Evolutionary conservation across 2,888 invertebrate genomes (phyloP).

Genomic region (Allygus modestus): DNA sequence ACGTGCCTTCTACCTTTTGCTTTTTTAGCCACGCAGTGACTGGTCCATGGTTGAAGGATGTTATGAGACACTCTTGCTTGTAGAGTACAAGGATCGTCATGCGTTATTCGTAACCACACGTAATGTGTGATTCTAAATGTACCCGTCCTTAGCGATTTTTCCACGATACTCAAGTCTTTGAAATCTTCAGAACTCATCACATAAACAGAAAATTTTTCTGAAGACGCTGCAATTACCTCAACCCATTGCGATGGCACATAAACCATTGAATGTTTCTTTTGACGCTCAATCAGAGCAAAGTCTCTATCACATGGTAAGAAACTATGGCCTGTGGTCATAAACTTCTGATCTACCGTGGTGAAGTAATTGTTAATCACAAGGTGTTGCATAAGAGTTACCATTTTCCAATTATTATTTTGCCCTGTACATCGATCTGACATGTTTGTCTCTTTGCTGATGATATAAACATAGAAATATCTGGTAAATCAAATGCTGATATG

Average conservation of each 20-base stretch:
- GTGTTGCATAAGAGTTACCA: slow-evolving; percentile 62
- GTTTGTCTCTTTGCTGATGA: background rate
- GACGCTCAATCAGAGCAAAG: slow-evolving; percentile 63
- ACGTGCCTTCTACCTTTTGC: background rate
- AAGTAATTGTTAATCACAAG: slow-evolving; percentile 67
- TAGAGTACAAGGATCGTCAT: slow-evolving; percentile 62
- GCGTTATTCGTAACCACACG: slow-evolving; percentile 66
- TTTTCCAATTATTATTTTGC: slow-evolving; percentile 69
- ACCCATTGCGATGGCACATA: slow-evolving; percentile 66
- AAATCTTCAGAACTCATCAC: slow-evolving; percentile 64
- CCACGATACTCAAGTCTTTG: slow-evolving; percentile 64
- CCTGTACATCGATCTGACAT: slow-evolving; percentile 68
- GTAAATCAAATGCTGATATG: too few relatives aligned
- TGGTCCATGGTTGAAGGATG: slow-evolving; percentile 50
- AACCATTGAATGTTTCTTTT: slow-evolving; percentile 62
- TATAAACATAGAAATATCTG: slow-evolving; percentile 54
- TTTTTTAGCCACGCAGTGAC: slow-evolving; percentile 41
- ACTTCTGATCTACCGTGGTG: slow-evolving; percentile 69
- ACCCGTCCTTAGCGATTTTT: slow-evolving; percentile 51
- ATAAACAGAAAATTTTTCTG: slow-evolving; percentile 50
- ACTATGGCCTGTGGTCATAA: slow-evolving; percentile 67
- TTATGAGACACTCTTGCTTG: slow-evolving; percentile 47
- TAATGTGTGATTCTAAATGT: slow-evolving; percentile 67
- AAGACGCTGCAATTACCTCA: slow-evolving; percentile 66
- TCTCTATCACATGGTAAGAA: slow-evolving; percentile 69